Evolutionary conservation across 2,113 vertebrate species (phyloP).

Genomic region (Ceyx cyanopectus): DNA sequence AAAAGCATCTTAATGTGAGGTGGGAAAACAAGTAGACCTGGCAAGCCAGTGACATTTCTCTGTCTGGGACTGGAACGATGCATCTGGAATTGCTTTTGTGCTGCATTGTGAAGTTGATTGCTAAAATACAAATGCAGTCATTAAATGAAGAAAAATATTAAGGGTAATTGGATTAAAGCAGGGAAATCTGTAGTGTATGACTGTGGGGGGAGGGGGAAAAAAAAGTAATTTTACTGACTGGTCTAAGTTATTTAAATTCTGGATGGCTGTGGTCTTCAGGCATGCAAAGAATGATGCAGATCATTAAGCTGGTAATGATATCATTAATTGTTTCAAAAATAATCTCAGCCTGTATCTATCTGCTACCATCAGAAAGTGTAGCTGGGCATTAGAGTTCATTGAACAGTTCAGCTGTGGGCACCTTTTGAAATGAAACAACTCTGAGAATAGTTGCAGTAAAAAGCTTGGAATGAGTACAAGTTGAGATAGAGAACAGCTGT

Average conservation of each 20-base stretch:
- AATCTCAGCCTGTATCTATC: constrained; percentile 9
- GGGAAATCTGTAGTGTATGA: not conserved
- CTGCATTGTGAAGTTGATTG: not conserved
- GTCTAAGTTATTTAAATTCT: constrained; percentile 31
- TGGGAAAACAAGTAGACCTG: not conserved
- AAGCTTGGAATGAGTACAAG: not conserved
- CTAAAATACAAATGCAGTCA: constrained; percentile 4
- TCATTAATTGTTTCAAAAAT: constrained; percentile 52
- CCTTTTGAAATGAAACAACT: constrained; percentile 41
- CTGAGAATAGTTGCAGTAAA: not conserved
- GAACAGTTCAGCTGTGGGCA: constrained; percentile 17
- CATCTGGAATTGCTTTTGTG: not conserved
- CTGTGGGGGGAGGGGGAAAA: too few relatives aligned
- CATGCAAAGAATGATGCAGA: constrained; percentile 2
- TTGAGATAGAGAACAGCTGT: constrained; percentile 19
- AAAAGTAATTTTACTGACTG: not conserved
- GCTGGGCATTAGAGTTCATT: not conserved
- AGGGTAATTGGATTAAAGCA: constrained; percentile 16
- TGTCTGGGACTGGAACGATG: not conserved
- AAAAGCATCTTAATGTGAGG: not conserved
- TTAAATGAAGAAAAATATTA: constrained; percentile 2
- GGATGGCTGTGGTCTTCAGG: not conserved
- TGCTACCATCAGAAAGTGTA: not conserved
- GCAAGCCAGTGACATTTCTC: constrained; percentile 26
- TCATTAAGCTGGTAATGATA: constrained; percentile 25